Evolutionary conservation across 2,797 vertebrate species (phyloP).

Genomic region (Sebastes iracundus): DNA sequence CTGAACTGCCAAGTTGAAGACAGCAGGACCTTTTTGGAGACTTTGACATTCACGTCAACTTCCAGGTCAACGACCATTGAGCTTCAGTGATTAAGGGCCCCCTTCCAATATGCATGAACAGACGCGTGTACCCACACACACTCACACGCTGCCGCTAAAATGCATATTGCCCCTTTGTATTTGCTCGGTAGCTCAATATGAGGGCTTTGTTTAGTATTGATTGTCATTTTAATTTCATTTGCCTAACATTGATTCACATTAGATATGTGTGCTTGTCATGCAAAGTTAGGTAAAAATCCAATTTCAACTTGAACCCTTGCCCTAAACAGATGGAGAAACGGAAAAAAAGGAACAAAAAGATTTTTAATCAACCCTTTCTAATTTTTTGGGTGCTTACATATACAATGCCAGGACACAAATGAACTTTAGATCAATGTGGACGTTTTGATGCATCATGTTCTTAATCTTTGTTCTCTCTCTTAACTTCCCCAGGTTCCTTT

Average conservation of each 20-base stretch:
- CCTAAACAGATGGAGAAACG: conserved; percentile 76
- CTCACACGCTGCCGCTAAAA: conserved; percentile 59
- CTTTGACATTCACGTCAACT: conserved; percentile 79
- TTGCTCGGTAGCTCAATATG: conserved; percentile 84
- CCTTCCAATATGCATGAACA: conserved; percentile 74
- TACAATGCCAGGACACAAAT: background rate
- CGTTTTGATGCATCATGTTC: background rate
- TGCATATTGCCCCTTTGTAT: conserved; percentile 84
- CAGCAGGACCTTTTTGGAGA: conserved; percentile 73
- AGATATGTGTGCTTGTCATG: conserved; percentile 79
- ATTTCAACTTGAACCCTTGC: conserved; percentile 69
- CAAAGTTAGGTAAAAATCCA: conserved; percentile 73
- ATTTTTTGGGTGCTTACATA: background rate
- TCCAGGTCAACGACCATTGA: conserved; percentile 82
- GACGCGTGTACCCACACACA: conserved; percentile 71
- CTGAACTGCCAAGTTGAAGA: conserved; percentile 61
- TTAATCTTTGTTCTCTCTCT: background rate
- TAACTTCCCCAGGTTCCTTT: conserved; percentile 89
- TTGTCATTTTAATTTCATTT: conserved; percentile 84
- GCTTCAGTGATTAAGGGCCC: conserved; percentile 78
- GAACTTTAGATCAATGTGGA: background rate
- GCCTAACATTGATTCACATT: conserved; percentile 77
- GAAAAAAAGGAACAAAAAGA: conserved; percentile 27
- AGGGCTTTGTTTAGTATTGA: conserved; percentile 82
- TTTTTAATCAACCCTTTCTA: conserved; percentile 32